Base-by-base conservation (phyloP, 2,888 invertebrate genomes). In the Cerceris ruficornis region DNA sequence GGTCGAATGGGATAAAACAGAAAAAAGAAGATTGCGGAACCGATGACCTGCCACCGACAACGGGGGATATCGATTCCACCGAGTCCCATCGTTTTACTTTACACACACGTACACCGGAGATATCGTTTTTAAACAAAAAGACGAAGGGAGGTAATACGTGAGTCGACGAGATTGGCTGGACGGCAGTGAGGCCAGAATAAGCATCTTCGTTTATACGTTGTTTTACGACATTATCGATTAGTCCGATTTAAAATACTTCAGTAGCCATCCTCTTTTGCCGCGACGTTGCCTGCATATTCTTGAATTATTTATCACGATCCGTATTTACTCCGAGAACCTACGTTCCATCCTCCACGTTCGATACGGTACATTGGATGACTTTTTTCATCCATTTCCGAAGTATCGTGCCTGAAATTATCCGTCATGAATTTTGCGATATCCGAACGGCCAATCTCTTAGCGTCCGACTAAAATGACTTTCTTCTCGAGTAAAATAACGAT, bases 21-120 rank as follows among this genome's bases (percentile, higher is more conserved):
- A 69, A 77, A 71, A 72, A 67, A 49, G 55, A 46, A 41, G 66
- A 60, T 71, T 41, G 58, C 64, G 58, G 68, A 71, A 78, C 68
- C 66, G 71, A 78, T 69, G 69, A 17, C 61, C 60, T 43, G 64
- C 52, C 59, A 54, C 17, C 54, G 57, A 67, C 65, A 50, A 67
- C 61, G 55, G 58, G 28, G 54, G 50, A 62, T 66, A 71, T 78
- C 74, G 77, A 75, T 70, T 69, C 43, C 50, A 64, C 42, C 55
- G 41, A 69, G 62, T 67, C 14, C 52, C 58, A 61, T 57, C 67
- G 62, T 62, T 67, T 67, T 58, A 71, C 17, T 57, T 57, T 52
- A 46, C 66, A n/a, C 52, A 41, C 61, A 66, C 67, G 61, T 61
- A 62, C 67, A 17, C 41, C 11, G 46, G 14, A 43, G 61, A 67